Conservation (phyloP, 2,888 invertebrate species). For the Salticus scenicus region DNA sequence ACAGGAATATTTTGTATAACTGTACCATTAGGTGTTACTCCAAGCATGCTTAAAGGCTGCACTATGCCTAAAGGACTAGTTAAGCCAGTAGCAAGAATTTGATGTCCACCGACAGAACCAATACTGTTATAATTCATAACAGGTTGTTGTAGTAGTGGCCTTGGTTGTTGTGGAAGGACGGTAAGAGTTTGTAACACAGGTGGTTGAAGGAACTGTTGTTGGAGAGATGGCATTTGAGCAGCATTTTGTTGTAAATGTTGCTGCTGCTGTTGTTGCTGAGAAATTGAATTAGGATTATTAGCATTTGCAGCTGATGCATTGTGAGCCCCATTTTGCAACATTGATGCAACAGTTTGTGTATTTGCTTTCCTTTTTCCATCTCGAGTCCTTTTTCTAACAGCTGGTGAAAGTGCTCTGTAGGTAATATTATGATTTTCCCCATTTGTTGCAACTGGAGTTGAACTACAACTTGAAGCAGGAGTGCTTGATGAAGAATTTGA, state of each 20-base stretch:
- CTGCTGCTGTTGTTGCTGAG: conserved; percentile 32
- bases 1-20: conserved; percentile 72
- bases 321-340: conserved; percentile 74
- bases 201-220: conserved; percentile 67
- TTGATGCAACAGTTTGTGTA: conserved; percentile 82
- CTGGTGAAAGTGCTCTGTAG: conserved; percentile 47
- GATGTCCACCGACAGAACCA: conserved; percentile 63
- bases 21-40: conserved; percentile 68
- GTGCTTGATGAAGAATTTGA: conserved; percentile 72
- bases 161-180: conserved; percentile 80
- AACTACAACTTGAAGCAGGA: conserved; percentile 71
- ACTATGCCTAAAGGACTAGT: conserved; percentile 70
- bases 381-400: conserved; percentile 61
- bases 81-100: conserved; percentile 66
- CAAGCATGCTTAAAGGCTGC: conserved; percentile 71
- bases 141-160: conserved; percentile 63
- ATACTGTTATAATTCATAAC: conserved; percentile 64
- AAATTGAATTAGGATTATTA: conserved; percentile 25
- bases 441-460: conserved; percentile 71
- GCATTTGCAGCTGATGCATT: conserved; percentile 47
- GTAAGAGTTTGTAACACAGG: conserved; percentile 72
- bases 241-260: conserved; percentile 46
- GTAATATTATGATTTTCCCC: conserved; percentile 65
- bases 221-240: conserved; percentile 51
- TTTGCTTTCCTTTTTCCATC: conserved; percentile 82